A percentile compares a stretch with the other conserved stretches of the same genome.
These are phyloP conservation scores for Phrynocephalus guinanensis DNA, from an alignment of 2,797 vertebrate genomes.

Conservation along the genomic window DNA sequence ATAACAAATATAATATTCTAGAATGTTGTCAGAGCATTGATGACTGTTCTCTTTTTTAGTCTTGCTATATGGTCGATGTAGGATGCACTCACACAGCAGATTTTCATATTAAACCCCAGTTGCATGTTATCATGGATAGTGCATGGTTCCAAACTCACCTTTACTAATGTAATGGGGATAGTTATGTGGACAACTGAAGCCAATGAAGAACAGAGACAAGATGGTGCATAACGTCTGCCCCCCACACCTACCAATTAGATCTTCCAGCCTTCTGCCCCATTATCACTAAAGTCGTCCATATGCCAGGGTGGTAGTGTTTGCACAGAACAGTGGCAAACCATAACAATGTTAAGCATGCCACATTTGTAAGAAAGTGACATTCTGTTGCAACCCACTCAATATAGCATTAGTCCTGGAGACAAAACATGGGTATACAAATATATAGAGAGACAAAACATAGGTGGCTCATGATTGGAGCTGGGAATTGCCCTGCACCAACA, in stretches of 20 bases:
- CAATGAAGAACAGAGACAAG: neutral
- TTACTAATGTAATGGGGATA: neutral
- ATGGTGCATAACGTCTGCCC: too few species aligned
- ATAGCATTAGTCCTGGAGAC: neutral
- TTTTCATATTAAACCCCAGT: neutral
- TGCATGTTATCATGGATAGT: neutral
- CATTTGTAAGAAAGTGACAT: too few species aligned
- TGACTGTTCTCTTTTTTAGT: slow-evolving; percentile 66
- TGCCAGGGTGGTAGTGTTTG: neutral
- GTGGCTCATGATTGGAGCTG: too few species aligned
- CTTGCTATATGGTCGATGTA: neutral
- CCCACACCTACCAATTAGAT: too few species aligned
- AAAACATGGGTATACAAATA: too few species aligned
- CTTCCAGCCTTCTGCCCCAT: neutral
- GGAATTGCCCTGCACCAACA: too few species aligned
- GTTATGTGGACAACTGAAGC: neutral
- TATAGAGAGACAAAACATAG: too few species aligned
- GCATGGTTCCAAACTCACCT: neutral
- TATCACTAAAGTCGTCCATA: neutral
- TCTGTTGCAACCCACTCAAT: neutral
- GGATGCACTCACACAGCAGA: neutral
- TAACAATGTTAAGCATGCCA: neutral
- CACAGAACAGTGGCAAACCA: neutral
- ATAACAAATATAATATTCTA: slow-evolving; percentile 72
- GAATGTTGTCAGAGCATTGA: slow-evolving; percentile 69